Conservation (phyloP, 2,797 vertebrate genomes). For the Sorex maritimensis region DNA sequence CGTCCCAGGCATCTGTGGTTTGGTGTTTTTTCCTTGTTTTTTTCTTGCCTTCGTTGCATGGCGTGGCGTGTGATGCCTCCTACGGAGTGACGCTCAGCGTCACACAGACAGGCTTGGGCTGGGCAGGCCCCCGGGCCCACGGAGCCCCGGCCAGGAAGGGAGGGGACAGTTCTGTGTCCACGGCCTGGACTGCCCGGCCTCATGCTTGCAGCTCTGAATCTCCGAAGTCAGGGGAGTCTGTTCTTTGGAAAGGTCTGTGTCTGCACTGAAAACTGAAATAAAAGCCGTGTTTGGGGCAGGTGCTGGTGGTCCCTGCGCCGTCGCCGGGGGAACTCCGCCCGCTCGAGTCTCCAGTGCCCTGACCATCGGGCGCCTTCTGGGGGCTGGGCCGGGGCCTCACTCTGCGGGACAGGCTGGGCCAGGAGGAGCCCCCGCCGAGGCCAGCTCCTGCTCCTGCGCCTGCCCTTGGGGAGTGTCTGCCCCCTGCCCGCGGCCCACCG, state of each 20-base stretch:
- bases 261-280: not conserved
- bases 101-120: not conserved
- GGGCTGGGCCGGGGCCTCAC: too few species aligned
- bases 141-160: not conserved
- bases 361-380: too few species aligned
- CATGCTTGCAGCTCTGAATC: not conserved
- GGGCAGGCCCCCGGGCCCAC: not conserved
- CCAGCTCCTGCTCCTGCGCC: too few species aligned
- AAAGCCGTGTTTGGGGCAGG: not conserved
- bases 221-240: constrained; percentile 12
- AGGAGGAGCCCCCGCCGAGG: too few species aligned
- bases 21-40: too few species aligned
- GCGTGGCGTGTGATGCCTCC: not conserved
- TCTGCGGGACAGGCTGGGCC: too few species aligned
- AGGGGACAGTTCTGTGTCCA: not conserved
- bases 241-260: not conserved
- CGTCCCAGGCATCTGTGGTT: too few species aligned
- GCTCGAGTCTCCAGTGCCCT: too few species aligned
- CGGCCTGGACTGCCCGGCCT: constrained; percentile 28
- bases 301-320: not conserved
- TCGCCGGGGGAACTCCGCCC: too few species aligned
- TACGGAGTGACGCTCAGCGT: not conserved
- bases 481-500: not conserved
- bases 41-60: not conserved
- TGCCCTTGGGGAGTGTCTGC: not conserved